phyloP scores from a whole-genome alignment of 2,113 vertebrate genomes.

The Pica pica region DNA sequence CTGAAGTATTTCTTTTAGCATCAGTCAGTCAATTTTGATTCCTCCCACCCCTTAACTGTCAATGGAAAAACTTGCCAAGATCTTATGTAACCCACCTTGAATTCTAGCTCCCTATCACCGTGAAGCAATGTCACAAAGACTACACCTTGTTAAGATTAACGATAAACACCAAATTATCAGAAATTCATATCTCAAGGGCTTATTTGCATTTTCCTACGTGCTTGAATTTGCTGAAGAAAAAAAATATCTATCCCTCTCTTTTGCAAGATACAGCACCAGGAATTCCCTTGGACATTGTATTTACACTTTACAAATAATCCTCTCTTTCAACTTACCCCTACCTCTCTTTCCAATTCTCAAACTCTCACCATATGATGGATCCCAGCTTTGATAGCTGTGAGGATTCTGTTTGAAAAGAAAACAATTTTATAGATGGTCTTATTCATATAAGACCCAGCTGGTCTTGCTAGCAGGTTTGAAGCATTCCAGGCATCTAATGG shows the following conservation, averaged over 20 bases:
- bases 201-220: neutral
- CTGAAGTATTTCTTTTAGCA: conserved; percentile 12
- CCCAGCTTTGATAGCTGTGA: neutral
- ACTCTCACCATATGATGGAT: neutral
- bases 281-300: neutral
- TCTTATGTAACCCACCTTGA: neutral
- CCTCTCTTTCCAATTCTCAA: neutral
- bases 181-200: neutral
- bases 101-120: neutral
- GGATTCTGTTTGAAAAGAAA: neutral
- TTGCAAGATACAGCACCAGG: neutral
- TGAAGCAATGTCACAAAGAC: conserved; percentile 34
- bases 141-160: conserved; percentile 35
- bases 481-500: neutral
- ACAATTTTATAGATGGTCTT: neutral
- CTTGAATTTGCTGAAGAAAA: neutral
- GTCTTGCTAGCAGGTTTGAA: neutral
- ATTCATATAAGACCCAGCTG: neutral
- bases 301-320: neutral
- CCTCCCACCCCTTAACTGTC: neutral
- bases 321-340: neutral
- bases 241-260: neutral
- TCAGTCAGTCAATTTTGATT: conserved; percentile 18
- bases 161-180: neutral
- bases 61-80: conserved; percentile 2